Evolutionary conservation across 2,113 vertebrate species (phyloP), one percentile per base, ranked within the genome.

Genomic region (Limnothrissa miodon): DNA sequence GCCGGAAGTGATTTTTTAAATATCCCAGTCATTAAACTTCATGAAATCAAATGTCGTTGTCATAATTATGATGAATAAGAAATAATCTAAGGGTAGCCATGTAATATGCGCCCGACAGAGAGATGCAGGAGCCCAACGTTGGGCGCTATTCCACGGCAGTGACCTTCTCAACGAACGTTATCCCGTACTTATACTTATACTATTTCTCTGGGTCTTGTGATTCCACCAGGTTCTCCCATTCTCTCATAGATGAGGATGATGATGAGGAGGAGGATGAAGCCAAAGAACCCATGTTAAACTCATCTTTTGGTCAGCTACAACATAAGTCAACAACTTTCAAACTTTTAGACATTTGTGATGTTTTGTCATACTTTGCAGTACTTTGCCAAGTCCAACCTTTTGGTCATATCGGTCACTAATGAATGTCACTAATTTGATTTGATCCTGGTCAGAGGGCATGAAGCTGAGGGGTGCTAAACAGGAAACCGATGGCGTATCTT

Each of bases 271-370:
- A 98, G 0, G 97, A 98, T 85, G 97, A 99, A 53, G 96, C 96
- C 84, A 98, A 99, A 89, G 97, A 99, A 79, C 98, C 97, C 23
- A 99, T 99, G 98, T 89, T 99, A 82, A 99, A 96, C 86, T 97
- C 99, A 92, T 98, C 97, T 70, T 99, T 97, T 88, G 98, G 98
- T 97, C 90, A 87, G 0, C 2, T 36, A 21, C 13, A 9, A 81
- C 33, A 59, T n/a, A 80, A 51, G 0, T 15, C 1, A 10, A 44
- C 42, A 36, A 45, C 42, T 1, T 62, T 17, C 25, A 42, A 59
- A n/a, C 42, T n/a, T 13, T 39, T 46, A 1, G 25, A 11, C 25
- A 25, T 62, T 62, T 62, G n/a, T 62, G 59, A 11, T 21, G 80
- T 33, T 29, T 29, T 3, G 15, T 66, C 5, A 66, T 29, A 1